Conservation (phyloP, 2,888 invertebrate species). For the Euplexia lucipara region DNA sequence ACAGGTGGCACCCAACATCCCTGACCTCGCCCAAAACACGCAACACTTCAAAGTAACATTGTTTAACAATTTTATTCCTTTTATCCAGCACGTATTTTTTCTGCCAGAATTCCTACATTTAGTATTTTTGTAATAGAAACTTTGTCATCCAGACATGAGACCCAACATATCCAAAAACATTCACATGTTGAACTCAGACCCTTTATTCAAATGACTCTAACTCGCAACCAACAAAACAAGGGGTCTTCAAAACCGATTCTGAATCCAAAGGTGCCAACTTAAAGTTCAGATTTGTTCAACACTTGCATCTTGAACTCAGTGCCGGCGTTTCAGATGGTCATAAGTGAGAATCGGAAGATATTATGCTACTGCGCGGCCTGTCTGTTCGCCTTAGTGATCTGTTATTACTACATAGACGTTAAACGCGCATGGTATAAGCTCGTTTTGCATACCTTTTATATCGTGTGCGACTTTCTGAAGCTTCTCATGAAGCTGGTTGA, state of each 20-base stretch:
- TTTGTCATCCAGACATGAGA: not conserved
- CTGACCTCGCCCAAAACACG: conserved; percentile 52
- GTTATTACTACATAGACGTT: conserved; percentile 81
- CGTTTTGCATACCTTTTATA: conserved; percentile 83
- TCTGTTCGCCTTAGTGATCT: conserved; percentile 73
- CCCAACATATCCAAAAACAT: not conserved
- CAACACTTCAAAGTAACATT: conserved; percentile 54
- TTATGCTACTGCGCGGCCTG: conserved; percentile 77
- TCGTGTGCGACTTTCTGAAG: conserved; percentile 84
- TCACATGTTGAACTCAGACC: not conserved
- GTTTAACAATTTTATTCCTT: conserved; percentile 41
- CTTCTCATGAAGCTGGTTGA: conserved; percentile 86
- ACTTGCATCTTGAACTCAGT: conserved; percentile 40
- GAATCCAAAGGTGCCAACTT: conserved; percentile 14
- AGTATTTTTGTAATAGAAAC: not conserved
- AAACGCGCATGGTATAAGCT: conserved; percentile 84
- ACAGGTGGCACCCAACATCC: conserved; percentile 58
- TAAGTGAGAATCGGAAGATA: conserved; percentile 78
- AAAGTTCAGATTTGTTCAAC: conserved; percentile 49
- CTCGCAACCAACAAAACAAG: conserved; percentile 7
- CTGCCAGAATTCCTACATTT: conserved; percentile 5
- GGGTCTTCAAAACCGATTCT: conserved; percentile 39
- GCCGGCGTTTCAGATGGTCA: conserved; percentile 83
- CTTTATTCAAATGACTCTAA: conserved; percentile 4
- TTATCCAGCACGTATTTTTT: conserved; percentile 34